Base-by-base conservation (phyloP, 1,140 invertebrate species). In the Drosophila chauvacae region DNA sequence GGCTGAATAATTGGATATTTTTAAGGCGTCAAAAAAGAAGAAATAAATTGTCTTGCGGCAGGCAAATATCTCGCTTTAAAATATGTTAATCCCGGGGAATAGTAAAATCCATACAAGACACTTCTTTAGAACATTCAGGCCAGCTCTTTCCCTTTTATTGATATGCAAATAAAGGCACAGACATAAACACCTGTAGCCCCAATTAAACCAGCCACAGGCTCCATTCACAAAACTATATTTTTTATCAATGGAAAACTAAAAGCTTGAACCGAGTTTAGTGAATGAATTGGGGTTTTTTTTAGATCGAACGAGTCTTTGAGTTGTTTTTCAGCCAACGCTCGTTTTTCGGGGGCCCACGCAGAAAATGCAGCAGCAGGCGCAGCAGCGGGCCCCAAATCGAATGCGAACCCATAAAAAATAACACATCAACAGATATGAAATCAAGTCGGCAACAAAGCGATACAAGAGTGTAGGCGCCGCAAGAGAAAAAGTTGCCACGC, bases 311-410 rank as follows among this genome's bases (percentile, higher is more conserved):
- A 26, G 42, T 39, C 20, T 59, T 42, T 44, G 23, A 14, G 28
- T 75, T 74, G 71, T 55, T 77, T 58, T 45, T 51, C 80, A 55
- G 42, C 80, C 81, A 80, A 85, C 77, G 81, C 81, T 37, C 18
- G 23, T 51, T 78, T 85, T 85, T 18, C 47, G 61, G 62, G 77
- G 47, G 35, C 81, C 81, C 78, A 85, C 83, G 44, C 74, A 35
- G 35, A 28, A 60, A 78, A 50, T 80, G 47, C 47, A 48, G 45
- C 45, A 48, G 45, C 44, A 20, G 80, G 1, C 20, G 20, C 62
- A 80, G 48, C 42, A 30, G 33, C 33, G 11, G 26, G 48, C 47
- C 59, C 39, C 20, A 10, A 50, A 53, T 33, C 28, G 42, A 53
- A 59, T 62, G 41, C 41, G 45, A 64, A 63, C 42, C 56, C 26